phyloP scores from a whole-genome alignment of 2,888 invertebrate genomes.

The Heliconius cydno region DNA sequence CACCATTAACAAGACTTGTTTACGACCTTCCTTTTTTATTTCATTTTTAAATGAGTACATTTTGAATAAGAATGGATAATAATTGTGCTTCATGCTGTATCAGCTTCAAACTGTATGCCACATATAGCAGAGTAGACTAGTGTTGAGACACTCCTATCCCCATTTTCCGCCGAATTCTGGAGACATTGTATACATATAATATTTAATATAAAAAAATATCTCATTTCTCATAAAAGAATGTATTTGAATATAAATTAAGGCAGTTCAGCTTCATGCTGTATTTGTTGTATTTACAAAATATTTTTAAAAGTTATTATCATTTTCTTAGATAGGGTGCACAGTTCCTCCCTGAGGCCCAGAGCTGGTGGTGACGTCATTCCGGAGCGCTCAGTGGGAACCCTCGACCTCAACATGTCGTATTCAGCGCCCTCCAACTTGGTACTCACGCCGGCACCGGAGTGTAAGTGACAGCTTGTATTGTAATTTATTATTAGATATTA shows the following conservation, averaged over 20 bases:
- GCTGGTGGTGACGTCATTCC: conserved; percentile 78
- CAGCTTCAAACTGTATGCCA: too few relatives aligned
- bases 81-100: too few relatives aligned
- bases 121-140: not conserved
- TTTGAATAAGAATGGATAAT: not conserved
- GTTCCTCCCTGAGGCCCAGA: conserved; percentile 64
- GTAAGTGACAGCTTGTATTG: conserved; percentile 59
- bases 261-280: not conserved
- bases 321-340: conserved; percentile 68
- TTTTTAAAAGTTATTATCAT: not conserved
- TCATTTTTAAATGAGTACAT: not conserved
- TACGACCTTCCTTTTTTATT: conserved; percentile 48
- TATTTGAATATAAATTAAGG: not conserved
- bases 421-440: conserved; percentile 75
- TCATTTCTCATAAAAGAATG: not conserved
- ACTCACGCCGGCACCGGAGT: conserved; percentile 79
- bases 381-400: conserved; percentile 69
- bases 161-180: too few relatives aligned
- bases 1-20: not conserved
- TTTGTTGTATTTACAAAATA: not conserved
- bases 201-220: not conserved
- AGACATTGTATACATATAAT: not conserved
- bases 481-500: not conserved
- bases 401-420: conserved; percentile 73
- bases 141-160: too few relatives aligned